Base-by-base conservation (phyloP, 2,113 vertebrate genomes). In the Sialia sialis region DNA sequence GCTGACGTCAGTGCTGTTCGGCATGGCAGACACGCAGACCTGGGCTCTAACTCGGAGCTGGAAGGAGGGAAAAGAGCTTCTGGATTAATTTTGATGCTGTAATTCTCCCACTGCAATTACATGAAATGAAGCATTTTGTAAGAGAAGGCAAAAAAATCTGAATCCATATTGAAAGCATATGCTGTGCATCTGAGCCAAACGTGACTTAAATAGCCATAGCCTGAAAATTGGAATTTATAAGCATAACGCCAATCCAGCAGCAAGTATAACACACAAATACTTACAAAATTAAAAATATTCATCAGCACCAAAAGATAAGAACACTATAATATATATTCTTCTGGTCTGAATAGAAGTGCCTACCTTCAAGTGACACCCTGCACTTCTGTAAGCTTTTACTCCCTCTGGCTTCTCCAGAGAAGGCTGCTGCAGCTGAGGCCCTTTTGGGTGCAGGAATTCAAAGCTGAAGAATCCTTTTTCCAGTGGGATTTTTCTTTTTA, bases 1-100 rank as follows among this genome's bases (percentile, higher is more conserved):
- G 34, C 30, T 54, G 55, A 44, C 0, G 0, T 44, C 0, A 0
- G 18, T 77, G 55, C 38, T 70, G 38, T 46, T 66, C 0, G 0
- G 41, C 25, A 6, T 11, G n/a, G 41, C 34, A 70, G 18, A 84
- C 5, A 1, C 0, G 6, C 73, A 87, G 84, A 55, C 8, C 3
- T 23, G 27, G 34, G 16, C 32, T 86, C 49, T 74, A 27, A 32
- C 16, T 74, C 74, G 46, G 20, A 58, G 19, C 26, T 80, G 36
- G 17, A 73, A 75, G 21, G 5, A 10, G 51, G 26, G 19, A 83
- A 63, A 84, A 38, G 51, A 62, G 52, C 25, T 43, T 77, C 30
- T 74, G 55, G 48, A 75, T 81, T 92, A 51, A 46, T 90, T 92
- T 63, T 84, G 46, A 56, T 60, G 51, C 64, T 52, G 26, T 39